Evolutionary conservation across 1,140 invertebrate genomes (phyloP).

Genomic region (Nixonia krombeini): DNA sequence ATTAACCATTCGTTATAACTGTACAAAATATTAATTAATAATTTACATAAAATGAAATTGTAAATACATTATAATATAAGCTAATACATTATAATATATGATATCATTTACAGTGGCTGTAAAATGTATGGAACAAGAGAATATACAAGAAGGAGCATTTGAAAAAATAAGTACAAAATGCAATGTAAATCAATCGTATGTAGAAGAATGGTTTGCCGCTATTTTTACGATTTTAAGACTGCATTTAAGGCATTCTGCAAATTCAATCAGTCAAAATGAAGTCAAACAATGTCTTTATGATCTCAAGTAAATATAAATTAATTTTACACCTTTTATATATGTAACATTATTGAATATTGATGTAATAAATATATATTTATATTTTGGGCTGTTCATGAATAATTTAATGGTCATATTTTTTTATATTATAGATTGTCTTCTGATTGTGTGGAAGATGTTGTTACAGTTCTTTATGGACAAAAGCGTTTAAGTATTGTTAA

Average conservation of each 20-base stretch:
- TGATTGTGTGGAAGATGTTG: conserved; percentile 63
- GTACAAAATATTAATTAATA: too few relatives aligned
- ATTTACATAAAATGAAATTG: too few relatives aligned
- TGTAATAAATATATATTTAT: background rate
- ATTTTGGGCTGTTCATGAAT: background rate
- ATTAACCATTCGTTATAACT: too few relatives aligned
- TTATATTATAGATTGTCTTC: conserved; percentile 55
- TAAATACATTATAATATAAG: conserved; percentile 2
- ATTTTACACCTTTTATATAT: background rate
- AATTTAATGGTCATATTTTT: conserved; percentile 7
- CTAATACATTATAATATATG: conserved; percentile 10
- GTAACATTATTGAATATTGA: background rate
- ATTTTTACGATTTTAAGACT: conserved; percentile 59
- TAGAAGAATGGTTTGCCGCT: conserved; percentile 64
- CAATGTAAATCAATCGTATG: conserved; percentile 48
- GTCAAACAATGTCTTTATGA: conserved; percentile 63
- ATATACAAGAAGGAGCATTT: conserved; percentile 62
- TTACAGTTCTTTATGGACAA: conserved; percentile 58
- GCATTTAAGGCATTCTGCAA: conserved; percentile 41
- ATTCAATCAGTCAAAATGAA: conserved; percentile 54
- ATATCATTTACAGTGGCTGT: conserved; percentile 60
- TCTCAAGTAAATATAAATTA: conserved; percentile 55
- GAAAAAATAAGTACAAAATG: conserved; percentile 63
- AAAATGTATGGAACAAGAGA: conserved; percentile 63
- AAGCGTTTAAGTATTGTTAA: conserved; percentile 50